These are phyloP conservation scores for Thumatha senex DNA, from an alignment of 2,888 invertebrate species.

Conservation along the genomic window DNA sequence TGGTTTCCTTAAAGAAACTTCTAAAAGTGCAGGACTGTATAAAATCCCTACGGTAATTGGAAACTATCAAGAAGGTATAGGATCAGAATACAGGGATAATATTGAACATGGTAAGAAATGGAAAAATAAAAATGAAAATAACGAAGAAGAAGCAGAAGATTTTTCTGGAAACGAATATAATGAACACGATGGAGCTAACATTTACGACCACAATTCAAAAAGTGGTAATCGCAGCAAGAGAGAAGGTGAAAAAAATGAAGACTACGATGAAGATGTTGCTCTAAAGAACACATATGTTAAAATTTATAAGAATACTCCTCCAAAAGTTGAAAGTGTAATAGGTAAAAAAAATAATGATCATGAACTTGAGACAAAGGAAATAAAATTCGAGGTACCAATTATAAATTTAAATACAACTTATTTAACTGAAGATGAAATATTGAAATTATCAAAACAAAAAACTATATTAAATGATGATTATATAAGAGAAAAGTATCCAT, in stretches of 20 bases:
- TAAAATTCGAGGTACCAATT: conserved; percentile 58
- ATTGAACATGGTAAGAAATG: conserved; percentile 63
- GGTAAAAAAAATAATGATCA: conserved; percentile 32
- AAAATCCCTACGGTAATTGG: conserved; percentile 60
- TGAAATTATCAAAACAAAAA: conserved; percentile 46
- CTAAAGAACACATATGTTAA: not conserved
- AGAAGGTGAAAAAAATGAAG: conserved; percentile 17
- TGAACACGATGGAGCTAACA: conserved; percentile 45
- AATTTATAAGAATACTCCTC: not conserved
- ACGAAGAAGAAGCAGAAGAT: conserved; percentile 56
- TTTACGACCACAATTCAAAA: conserved; percentile 35
- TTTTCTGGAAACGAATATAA: conserved; percentile 61
- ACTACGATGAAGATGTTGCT: not conserved
- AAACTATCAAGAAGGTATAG: conserved; percentile 57
- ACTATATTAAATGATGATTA: conserved; percentile 30
- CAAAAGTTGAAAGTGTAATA: conserved; percentile 7
- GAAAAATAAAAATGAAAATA: conserved; percentile 59
- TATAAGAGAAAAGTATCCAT: conserved; percentile 85
- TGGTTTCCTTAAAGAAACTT: conserved; percentile 68
- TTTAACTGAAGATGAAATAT: conserved; percentile 50
- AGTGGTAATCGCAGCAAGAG: conserved; percentile 46
- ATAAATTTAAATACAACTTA: conserved; percentile 59
- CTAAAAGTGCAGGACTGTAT: conserved; percentile 67
- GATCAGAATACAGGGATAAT: conserved; percentile 56
- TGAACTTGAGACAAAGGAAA: conserved; percentile 55